Conservation (phyloP, 2,888 invertebrate species). For the Tupiocoris notatus region DNA sequence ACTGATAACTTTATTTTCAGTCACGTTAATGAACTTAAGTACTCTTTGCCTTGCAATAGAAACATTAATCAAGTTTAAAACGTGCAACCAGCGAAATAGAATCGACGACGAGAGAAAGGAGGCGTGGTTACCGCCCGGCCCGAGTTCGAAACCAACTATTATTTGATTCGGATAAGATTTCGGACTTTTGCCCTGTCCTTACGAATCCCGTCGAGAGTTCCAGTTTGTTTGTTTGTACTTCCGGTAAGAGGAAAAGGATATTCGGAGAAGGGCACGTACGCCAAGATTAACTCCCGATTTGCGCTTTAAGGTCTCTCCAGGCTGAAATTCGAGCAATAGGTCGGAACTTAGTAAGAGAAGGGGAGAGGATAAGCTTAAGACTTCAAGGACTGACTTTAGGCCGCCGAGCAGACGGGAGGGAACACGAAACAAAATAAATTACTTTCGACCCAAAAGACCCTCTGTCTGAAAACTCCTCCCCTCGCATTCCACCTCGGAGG, state of each 20-base stretch:
- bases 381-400: background rate
- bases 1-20: conserved; percentile 19
- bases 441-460: conserved; percentile 31
- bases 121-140: conserved; percentile 27
- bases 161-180: conserved; percentile 35
- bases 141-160: conserved; percentile 28
- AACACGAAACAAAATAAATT: conserved; percentile 38
- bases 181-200: background rate
- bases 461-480: background rate
- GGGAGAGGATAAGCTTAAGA: background rate
- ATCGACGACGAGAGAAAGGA: background rate
- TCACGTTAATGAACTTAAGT: conserved; percentile 9
- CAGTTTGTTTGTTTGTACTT: background rate
- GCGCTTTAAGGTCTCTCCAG: conserved; percentile 26
- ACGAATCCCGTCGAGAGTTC: too few species aligned
- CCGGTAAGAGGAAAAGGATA: background rate
- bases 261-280: conserved; percentile 27
- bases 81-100: background rate
- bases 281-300: conserved; percentile 28
- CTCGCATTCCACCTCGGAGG: background rate
- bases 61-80: conserved; percentile 24
- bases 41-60: conserved; percentile 7
- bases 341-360: background rate
- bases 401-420: conserved; percentile 1
- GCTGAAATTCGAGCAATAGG: conserved; percentile 28